Evolutionary conservation across 2,797 vertebrate species (phyloP).

Genomic region (Carcharodon carcharias): DNA sequence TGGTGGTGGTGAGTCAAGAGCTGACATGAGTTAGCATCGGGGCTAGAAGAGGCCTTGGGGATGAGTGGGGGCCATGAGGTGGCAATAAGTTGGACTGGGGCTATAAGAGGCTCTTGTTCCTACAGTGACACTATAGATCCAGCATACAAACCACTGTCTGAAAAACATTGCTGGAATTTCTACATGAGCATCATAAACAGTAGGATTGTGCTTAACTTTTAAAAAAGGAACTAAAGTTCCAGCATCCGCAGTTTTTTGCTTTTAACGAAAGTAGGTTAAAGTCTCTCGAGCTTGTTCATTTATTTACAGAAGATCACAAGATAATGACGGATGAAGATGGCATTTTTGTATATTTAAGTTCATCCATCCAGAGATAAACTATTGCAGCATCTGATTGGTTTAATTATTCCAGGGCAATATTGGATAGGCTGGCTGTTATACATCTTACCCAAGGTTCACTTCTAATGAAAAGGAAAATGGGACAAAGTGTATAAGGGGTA

Average conservation of each 20-base stretch:
- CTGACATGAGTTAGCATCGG: too few species aligned
- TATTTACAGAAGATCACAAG: neutral
- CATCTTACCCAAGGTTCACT: neutral
- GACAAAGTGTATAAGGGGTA: too few species aligned
- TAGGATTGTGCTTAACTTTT: neutral
- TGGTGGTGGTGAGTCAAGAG: too few species aligned
- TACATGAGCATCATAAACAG: neutral
- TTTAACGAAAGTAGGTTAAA: neutral
- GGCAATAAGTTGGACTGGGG: too few species aligned
- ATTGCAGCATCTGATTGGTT: neutral
- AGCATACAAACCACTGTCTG: neutral
- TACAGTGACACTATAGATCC: neutral
- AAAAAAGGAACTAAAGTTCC: neutral
- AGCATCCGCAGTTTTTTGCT: too few species aligned
- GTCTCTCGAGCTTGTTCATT: neutral
- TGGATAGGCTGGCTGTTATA: neutral
- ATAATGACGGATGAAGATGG: neutral
- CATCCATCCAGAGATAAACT: neutral
- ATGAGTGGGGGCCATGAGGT: too few species aligned
- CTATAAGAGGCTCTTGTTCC: neutral
- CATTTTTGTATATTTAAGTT: neutral
- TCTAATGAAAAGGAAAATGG: neutral
- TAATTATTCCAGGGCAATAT: neutral
- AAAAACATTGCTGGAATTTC: neutral
- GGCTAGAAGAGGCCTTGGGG: too few species aligned